Evolutionary conservation across 2,888 invertebrate species (phyloP).

Genomic region (Pocota personata): DNA sequence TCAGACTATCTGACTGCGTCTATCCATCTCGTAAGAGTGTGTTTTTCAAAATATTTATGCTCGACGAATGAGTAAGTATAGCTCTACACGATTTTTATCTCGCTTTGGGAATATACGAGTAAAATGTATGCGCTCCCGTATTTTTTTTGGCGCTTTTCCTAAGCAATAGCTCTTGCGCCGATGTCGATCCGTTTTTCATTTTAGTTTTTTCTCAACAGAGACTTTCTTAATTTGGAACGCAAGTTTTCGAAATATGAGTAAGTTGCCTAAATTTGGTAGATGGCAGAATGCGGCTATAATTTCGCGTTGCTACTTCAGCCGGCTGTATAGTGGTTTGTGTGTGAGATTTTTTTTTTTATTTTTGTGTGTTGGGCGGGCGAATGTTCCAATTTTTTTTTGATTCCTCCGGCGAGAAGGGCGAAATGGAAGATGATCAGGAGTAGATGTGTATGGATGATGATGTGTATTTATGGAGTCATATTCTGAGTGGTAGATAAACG

Average conservation of each 20-base stretch:
- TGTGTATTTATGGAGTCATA: constrained; percentile 54
- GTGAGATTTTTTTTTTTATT: constrained; percentile 2
- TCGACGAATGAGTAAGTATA: constrained; percentile 1
- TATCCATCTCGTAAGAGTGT: neutral
- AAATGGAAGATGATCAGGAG: constrained; percentile 29
- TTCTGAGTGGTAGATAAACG: neutral
- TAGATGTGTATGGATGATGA: neutral
- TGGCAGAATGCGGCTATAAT: constrained; percentile 68
- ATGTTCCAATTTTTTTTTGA: constrained; percentile 21
- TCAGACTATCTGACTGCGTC: constrained; percentile 11
- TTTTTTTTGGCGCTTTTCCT: constrained; percentile 35
- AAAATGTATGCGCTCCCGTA: neutral
- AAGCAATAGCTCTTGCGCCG: neutral
- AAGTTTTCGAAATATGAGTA: constrained; percentile 87
- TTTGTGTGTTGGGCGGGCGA: neutral
- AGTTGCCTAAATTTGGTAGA: constrained; percentile 87
- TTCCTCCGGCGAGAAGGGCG: constrained; percentile 9
- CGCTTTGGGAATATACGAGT: constrained; percentile 29
- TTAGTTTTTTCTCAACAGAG: constrained; percentile 30
- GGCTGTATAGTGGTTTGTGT: constrained; percentile 7
- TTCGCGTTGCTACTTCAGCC: constrained; percentile 43
- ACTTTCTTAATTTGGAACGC: constrained; percentile 86
- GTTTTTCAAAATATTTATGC: constrained; percentile 5
- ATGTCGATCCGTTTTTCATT: neutral
- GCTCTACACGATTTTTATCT: constrained; percentile 32